Evolutionary conservation across 2,888 invertebrate species (phyloP).

Genomic region (Endotricha flammealis): DNA sequence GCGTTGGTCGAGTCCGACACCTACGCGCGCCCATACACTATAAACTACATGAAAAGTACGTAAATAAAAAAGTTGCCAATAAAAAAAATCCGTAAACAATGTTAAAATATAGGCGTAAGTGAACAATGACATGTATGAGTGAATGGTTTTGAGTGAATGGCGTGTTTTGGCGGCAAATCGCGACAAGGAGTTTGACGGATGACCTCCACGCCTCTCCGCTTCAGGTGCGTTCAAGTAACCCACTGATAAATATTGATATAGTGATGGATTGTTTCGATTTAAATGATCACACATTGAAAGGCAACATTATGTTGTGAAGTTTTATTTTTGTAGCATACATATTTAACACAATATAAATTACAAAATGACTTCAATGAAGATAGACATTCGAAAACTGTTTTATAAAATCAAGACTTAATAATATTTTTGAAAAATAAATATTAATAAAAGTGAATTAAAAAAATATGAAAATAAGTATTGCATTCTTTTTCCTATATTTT

Average conservation of each 20-base stretch:
- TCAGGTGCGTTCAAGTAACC: conserved; percentile 70
- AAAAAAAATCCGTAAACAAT: neutral
- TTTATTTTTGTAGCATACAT: no score
- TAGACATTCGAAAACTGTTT: no score
- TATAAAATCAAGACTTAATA: no score
- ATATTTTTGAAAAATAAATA: no score
- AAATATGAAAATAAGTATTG: no score
- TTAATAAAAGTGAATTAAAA: no score
- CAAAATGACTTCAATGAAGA: no score
- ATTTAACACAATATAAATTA: no score
- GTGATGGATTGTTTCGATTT: no score
- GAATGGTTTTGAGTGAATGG: conserved; percentile 47
- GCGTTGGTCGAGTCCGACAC: conserved; percentile 64
- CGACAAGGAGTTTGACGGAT: conserved; percentile 59
- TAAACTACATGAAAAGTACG: conserved; percentile 25
- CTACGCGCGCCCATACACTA: conserved; percentile 39
- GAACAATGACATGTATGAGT: conserved; percentile 48
- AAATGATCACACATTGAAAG: no score
- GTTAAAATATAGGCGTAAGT: conserved; percentile 22
- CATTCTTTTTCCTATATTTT: no score
- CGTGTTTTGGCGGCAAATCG: conserved; percentile 58
- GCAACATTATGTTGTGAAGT: no score
- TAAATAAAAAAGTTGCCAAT: conserved; percentile 9
- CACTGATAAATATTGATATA: conserved; percentile 43
- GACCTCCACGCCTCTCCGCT: conserved; percentile 62